Percentiles rank a stretch among this genome's conserved stretches.
phyloP scores from a whole-genome alignment of 2,888 invertebrate genomes.

The Aethes cnicana region DNA sequence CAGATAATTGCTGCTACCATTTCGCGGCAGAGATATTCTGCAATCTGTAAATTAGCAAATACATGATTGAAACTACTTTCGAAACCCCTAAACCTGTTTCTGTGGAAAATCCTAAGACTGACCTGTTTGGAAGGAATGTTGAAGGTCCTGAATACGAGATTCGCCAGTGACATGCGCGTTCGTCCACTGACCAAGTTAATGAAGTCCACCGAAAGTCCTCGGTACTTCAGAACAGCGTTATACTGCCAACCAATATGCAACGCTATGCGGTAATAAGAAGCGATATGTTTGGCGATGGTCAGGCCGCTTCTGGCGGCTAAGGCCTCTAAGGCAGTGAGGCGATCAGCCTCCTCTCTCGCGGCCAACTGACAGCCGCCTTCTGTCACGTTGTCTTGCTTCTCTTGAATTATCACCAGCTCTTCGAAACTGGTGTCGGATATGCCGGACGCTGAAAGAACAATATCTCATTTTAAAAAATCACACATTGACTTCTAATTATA shows the following conservation, averaged over 20 bases:
- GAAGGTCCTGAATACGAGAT: conserved; percentile 73
- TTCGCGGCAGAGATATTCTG: conserved; percentile 85
- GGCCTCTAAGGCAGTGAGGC: conserved; percentile 69
- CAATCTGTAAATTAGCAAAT: conserved; percentile 66
- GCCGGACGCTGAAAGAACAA: conserved; percentile 58
- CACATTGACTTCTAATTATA: neutral
- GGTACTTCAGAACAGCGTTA: conserved; percentile 68
- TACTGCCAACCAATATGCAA: conserved; percentile 77
- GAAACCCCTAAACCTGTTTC: too few species aligned
- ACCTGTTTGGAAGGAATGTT: conserved; percentile 74
- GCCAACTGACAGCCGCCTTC: conserved; percentile 61
- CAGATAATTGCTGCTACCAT: conserved; percentile 82
- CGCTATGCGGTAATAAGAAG: conserved; percentile 71
- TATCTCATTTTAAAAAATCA: neutral
- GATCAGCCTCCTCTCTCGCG: conserved; percentile 70
- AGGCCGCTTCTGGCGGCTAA: conserved; percentile 66
- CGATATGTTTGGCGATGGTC: conserved; percentile 68
- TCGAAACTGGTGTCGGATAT: conserved; percentile 75
- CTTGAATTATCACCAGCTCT: conserved; percentile 72
- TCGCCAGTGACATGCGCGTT: conserved; percentile 71
- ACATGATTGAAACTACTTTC: too few species aligned
- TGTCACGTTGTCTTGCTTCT: conserved; percentile 61
- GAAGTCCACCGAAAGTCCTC: conserved; percentile 69
- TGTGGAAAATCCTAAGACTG: too few species aligned
- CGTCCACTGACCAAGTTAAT: conserved; percentile 74